Evolutionary conservation across 2,113 vertebrate species (phyloP), one percentile per base, ranked within the genome.

Genomic region (Entomyzon cyanotis): DNA sequence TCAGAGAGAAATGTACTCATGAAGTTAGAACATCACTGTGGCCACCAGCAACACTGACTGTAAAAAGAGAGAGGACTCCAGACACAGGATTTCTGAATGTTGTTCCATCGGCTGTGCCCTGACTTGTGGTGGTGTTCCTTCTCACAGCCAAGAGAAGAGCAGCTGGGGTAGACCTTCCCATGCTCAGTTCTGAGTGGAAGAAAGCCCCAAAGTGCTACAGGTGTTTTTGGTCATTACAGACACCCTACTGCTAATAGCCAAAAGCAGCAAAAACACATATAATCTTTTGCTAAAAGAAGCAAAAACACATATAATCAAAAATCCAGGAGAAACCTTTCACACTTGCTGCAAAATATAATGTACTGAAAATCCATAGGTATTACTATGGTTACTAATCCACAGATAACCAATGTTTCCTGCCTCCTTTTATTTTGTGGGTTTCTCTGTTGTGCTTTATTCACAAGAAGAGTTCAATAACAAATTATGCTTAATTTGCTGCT

Each of bases 401-500:
- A 83, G n/a, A 55, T 21, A 93, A 84, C 47, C 56, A 81, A 59
- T 11, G 16, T 52, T 70, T 93, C 68, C 68, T 81, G 37, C 23
- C n/a, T 87, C 37, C 52, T 82, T 79, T 67, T 88, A 84, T 58
- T 93, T 93, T 35, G 23, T 0, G 3, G 37, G 28, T 75, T 80
- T 84, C 11, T 94, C 55, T 89, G 35, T 68, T 92, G 63, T 77
- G 59, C 33, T 77, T 91, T 93, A 70, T 80, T 84, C 87, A 92
- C 13, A 4, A 55, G 77, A 91, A 79, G 63, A 70, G 64, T 93
- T 95, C 90, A 88, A 88, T 92, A 93, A 63, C 60, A 94, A 92
- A 93, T 95, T 96, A 91, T 88, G 30, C 31, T 69, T 94, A 42
- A 90, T 96, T 92, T 94, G 62, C 76, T 78, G 52, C 73, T 77